Base-by-base conservation (phyloP, 2,888 invertebrate species). In the Agonum fuliginosum region DNA sequence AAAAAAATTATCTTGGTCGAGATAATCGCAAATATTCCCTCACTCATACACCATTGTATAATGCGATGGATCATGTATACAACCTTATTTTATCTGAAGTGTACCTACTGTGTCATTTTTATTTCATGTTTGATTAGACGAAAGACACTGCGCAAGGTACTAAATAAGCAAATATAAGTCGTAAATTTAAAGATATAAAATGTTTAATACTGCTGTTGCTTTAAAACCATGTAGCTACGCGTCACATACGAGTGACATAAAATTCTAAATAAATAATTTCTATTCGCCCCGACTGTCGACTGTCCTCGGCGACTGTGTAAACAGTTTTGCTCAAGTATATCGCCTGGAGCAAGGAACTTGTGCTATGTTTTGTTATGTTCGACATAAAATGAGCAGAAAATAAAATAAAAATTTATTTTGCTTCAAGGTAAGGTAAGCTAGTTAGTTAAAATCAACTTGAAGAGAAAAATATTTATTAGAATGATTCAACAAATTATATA, bases 191-290 rank as follows among this genome's bases (percentile, higher is more conserved):
- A 6, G 46, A 1, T 12, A 46, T 46, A 46, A 46, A 46, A 46
- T 46, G 17, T 46, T 46, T 46, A 46, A 17, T 46, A 19, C 19
- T 4, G 0, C 17, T 46, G 0, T 5, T 46, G 46, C 17, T 46
- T 19, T 46, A 46, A 46, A 46, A 46, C 46, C 14, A 12, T 46
- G 46, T 46, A n/a, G n/a, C n/a, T n/a, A 46, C 17, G 46, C 17
- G 17, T 46, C 46, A 19, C 46, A 46, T 46, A 46, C 46, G 46
- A 19, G 5, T 17, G 19, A 14, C 6, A 12, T 46, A 46, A 46
- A 46, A 46, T 46, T 46, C 37, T 3, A 46, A 46, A 46, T 46
- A 46, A 46, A 46, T 46, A 46, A 46, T 46, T 46, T 46, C 46
- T 46, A 46, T 46, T 46, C 46, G 19, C 12, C 46, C 12, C 4